phyloP scores from a whole-genome alignment of 2,113 vertebrate species.

The Pollimyrus isidori region DNA sequence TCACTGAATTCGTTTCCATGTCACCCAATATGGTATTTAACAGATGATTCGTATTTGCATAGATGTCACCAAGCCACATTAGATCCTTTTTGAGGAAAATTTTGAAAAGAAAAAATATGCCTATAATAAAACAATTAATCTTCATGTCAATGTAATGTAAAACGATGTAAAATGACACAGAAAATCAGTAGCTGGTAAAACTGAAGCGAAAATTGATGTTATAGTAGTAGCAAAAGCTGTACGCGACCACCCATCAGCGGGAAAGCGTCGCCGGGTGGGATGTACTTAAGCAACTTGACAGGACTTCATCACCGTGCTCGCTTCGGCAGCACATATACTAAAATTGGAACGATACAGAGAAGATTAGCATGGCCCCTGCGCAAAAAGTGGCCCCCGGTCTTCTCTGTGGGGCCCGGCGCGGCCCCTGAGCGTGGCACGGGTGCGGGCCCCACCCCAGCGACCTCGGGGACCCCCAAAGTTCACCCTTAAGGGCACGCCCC shows the following conservation, averaged over 20 bases:
- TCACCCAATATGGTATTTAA: neutral
- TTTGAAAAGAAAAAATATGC: neutral
- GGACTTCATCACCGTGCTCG: neutral
- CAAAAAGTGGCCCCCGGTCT: too few species aligned
- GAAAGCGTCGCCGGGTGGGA: neutral
- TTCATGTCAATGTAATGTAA: too few species aligned
- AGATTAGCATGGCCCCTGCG: neutral
- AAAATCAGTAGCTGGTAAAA: neutral
- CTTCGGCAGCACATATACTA: neutral
- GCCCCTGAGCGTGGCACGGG: too few species aligned
- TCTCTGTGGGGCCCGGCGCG: too few species aligned
- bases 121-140: neutral
- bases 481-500: too few species aligned
- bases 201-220: neutral
- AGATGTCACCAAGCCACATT: neutral
- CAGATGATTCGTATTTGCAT: neutral
- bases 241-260: neutral
- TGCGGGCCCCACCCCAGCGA: accelerated
- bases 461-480: too few species aligned
- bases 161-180: neutral
- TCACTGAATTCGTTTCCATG: neutral
- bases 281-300: neutral
- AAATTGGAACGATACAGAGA: neutral
- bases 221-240: neutral
- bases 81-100: neutral